Conservation (phyloP, 1,140 invertebrate genomes). For the Metaphire vulgaris region DNA sequence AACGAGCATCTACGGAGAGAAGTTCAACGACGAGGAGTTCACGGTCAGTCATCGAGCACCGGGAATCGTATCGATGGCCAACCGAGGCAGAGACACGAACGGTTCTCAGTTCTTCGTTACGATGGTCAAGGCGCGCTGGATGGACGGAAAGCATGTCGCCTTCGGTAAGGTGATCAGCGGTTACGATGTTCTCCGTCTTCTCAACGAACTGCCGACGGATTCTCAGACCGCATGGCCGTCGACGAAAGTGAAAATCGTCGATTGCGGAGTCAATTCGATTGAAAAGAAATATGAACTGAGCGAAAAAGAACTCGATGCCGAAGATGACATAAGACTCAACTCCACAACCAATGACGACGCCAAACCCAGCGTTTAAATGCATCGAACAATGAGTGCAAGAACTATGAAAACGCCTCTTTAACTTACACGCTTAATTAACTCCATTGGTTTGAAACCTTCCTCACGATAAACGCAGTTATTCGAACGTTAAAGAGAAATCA, state of each 20-base stretch:
- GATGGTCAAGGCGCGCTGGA: constrained; percentile 85
- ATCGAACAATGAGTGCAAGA: too few species aligned
- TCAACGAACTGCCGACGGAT: constrained; percentile 29
- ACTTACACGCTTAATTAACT: too few species aligned
- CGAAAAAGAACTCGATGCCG: constrained; percentile 12
- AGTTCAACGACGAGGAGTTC: constrained; percentile 94
- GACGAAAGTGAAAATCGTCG: constrained; percentile 34
- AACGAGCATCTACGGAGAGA: constrained; percentile 73
- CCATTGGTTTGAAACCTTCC: too few species aligned
- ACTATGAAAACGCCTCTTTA: too few species aligned
- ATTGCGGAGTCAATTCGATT: constrained; percentile 33
- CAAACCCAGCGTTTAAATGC: too few species aligned
- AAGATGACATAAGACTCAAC: too few species aligned
- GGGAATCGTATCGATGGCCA: constrained; percentile 91
- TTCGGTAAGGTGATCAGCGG: constrained; percentile 73
- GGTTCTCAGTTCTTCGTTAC: constrained; percentile 58
- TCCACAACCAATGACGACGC: too few species aligned
- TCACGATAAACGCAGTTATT: too few species aligned
- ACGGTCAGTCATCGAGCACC: constrained; percentile 80
- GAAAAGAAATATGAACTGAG: constrained; percentile 32
- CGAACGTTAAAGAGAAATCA: too few species aligned
- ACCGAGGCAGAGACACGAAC: constrained; percentile 54
- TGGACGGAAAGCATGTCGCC: constrained; percentile 86
- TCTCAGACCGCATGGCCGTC: constrained; percentile 26
- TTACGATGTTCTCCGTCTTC: constrained; percentile 24